Evolutionary conservation across 2,113 vertebrate genomes (phyloP).

Genomic region (Falco punctatus): DNA sequence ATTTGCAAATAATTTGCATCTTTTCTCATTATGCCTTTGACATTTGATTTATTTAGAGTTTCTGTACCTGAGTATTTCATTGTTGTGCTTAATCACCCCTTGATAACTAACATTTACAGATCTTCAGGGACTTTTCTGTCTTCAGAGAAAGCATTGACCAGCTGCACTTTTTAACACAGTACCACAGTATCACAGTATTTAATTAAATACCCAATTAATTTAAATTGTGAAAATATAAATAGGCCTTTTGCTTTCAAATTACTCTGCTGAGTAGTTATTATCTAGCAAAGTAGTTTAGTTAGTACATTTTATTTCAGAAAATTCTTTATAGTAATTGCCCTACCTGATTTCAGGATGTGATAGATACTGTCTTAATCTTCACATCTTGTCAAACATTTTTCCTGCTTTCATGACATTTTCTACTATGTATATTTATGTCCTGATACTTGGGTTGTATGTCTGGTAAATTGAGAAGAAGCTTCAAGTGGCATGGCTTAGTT

Average conservation of each 20-base stretch:
- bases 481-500: background rate
- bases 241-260: background rate
- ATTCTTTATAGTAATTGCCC: background rate
- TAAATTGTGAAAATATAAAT: slow-evolving; percentile 25
- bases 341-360: background rate
- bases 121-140: background rate
- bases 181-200: background rate
- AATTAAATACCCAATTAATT: slow-evolving; percentile 30
- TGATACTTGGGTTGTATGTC: background rate
- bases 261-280: background rate
- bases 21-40: background rate
- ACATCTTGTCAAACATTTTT: background rate
- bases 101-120: background rate
- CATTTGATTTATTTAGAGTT: background rate
- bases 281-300: background rate
- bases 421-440: background rate
- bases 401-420: background rate
- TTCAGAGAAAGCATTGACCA: background rate
- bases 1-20: background rate
- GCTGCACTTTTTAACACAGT: slow-evolving; percentile 17
- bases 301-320: background rate
- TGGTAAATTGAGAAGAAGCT: background rate
- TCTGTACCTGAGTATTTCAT: background rate
- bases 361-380: background rate
- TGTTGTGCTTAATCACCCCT: background rate